Conservation (phyloP, 2,797 vertebrate genomes). For the Cossypha polioptera region DNA sequence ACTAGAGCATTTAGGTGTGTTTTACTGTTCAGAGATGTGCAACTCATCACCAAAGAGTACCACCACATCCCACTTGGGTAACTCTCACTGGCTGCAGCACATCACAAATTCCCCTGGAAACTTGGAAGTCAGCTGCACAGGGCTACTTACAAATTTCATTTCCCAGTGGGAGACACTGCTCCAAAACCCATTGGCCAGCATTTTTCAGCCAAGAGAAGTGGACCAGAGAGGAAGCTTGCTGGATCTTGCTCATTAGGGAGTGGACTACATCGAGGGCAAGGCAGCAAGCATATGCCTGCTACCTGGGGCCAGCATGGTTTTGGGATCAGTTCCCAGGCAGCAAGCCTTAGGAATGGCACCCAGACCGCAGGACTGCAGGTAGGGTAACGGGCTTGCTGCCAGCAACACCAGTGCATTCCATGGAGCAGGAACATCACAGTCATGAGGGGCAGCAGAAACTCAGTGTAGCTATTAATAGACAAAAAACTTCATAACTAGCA, state of each 20-base stretch:
- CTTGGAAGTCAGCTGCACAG: neutral
- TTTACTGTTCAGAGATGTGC: neutral
- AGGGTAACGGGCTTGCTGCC: neutral
- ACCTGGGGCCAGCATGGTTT: neutral
- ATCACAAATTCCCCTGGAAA: neutral
- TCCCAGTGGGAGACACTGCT: neutral
- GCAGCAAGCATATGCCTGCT: neutral
- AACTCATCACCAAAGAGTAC: neutral
- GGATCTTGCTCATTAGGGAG: neutral
- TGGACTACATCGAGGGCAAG: neutral
- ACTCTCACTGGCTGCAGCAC: neutral
- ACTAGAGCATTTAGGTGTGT: neutral
- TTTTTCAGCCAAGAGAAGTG: neutral
- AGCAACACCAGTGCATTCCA: neutral
- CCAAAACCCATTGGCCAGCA: constrained; percentile 1
- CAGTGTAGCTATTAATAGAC: neutral
- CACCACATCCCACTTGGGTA: neutral
- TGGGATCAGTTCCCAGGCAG: neutral
- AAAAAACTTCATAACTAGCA: neutral
- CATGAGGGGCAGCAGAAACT: neutral
- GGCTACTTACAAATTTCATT: neutral
- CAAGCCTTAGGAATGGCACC: neutral
- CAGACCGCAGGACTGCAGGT: neutral
- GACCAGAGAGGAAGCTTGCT: neutral
- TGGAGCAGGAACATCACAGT: neutral